Percentiles rank a stretch among this genome's conserved stretches.
These are phyloP conservation scores for Nebria ingens DNA, from an alignment of 1,140 invertebrate genomes.

Conservation along the genomic window DNA sequence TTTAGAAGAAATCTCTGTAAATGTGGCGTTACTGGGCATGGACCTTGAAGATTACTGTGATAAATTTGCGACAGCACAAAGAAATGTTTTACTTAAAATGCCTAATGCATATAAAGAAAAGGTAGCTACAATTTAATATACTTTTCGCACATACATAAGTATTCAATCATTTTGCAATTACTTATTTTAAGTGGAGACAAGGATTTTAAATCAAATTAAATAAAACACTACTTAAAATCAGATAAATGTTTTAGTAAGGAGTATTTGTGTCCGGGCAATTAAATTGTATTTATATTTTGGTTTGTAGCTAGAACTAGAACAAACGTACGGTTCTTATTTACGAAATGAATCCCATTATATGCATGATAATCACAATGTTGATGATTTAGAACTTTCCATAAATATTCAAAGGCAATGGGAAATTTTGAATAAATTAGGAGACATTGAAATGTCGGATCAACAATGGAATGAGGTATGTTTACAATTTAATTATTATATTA, in stretches of 20 bases:
- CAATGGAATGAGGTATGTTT: slow-evolving; percentile 40
- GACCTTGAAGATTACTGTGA: slow-evolving; percentile 24
- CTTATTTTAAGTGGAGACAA: no score
- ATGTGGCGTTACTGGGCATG: slow-evolving; percentile 20
- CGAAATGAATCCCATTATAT: slow-evolving; percentile 17
- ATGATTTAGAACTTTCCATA: slow-evolving; percentile 17
- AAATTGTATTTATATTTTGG: slow-evolving; percentile 7
- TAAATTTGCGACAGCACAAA: slow-evolving; percentile 16
- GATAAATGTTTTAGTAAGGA: no score
- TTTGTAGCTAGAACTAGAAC: slow-evolving; percentile 19
- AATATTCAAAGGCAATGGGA: slow-evolving; percentile 36
- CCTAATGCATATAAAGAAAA: slow-evolving; percentile 12
- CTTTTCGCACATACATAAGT: slow-evolving; percentile 13
- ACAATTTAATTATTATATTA: slow-evolving; percentile 11
- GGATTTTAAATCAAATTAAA: no score
- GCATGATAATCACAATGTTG: no score
- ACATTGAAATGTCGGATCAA: slow-evolving; percentile 38
- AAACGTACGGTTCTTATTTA: slow-evolving; percentile 15
- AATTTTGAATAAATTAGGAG: slow-evolving; percentile 41
- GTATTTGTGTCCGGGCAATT: no score
- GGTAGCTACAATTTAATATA: slow-evolving; percentile 16
- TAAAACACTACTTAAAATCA: no score
- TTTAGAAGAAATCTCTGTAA: not conserved
- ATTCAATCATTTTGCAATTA: not conserved
- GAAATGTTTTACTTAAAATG: slow-evolving; percentile 5